Percentiles rank a stretch among this genome's conserved stretches.
phyloP scores from a whole-genome alignment of 1,140 invertebrate genomes.

The Philaenus spumarius region DNA sequence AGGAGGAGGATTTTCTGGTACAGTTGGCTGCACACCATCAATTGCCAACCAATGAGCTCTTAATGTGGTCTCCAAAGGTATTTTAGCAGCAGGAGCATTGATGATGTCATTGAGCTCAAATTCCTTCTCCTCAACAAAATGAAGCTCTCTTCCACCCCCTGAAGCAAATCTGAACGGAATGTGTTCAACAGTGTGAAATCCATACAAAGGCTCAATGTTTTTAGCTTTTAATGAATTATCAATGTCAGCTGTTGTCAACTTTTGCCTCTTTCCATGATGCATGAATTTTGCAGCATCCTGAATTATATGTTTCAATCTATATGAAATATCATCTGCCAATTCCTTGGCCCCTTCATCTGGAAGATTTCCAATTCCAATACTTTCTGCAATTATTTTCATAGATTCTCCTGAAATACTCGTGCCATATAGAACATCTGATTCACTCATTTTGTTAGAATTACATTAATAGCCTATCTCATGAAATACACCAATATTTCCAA shows the following conservation, averaged over 20 bases:
- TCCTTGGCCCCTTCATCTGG: conserved; percentile 90
- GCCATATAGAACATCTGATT: conserved; percentile 6
- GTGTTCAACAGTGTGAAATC: conserved; percentile 78
- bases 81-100: conserved; percentile 66
- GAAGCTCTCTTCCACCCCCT: conserved; percentile 88
- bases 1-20: conserved; percentile 92
- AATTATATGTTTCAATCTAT: conserved; percentile 77
- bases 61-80: conserved; percentile 77
- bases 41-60: conserved; percentile 95
- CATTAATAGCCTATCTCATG: neutral
- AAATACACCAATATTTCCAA: neutral
- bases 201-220: conserved; percentile 95
- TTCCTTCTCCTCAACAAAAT: conserved; percentile 95
- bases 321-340: conserved; percentile 87
- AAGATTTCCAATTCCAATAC: conserved; percentile 68
- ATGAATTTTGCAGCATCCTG: conserved; percentile 93
- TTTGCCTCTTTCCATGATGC: conserved; percentile 81
- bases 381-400: conserved; percentile 91
- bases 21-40: conserved; percentile 91
- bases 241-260: conserved; percentile 75
- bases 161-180: conserved; percentile 94
- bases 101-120: conserved; percentile 84
- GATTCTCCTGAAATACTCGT: conserved; percentile 55
- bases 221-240: conserved; percentile 84
- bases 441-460: conserved; percentile 8